Evolutionary conservation across 2,797 vertebrate genomes (phyloP).

Genomic region (Clamator glandarius): DNA sequence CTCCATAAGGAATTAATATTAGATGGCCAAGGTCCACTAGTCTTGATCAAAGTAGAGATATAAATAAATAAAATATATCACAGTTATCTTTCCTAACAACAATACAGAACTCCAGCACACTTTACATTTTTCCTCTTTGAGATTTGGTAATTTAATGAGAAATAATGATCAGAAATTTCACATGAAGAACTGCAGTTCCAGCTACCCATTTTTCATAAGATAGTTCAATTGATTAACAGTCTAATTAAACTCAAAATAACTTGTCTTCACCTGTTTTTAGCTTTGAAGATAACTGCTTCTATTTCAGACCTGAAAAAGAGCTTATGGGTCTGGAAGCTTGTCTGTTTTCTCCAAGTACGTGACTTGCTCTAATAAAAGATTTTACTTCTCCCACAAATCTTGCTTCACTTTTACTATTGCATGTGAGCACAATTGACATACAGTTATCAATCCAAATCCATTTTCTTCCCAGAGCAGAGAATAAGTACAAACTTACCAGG

Average conservation of each 20-base stretch:
- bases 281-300: neutral
- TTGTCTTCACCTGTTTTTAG: neutral
- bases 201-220: neutral
- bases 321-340: neutral
- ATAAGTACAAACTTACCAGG: neutral
- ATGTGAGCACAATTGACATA: neutral
- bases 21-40: neutral
- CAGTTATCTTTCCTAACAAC: neutral
- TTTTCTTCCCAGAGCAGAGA: neutral
- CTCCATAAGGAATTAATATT: neutral
- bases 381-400: neutral
- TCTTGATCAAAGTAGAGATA: neutral
- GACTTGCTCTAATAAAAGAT: neutral
- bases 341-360: neutral
- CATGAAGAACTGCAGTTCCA: neutral
- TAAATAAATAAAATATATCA: neutral
- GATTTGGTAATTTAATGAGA: neutral
- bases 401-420: neutral
- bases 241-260: neutral
- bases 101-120: neutral
- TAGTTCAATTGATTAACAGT: neutral
- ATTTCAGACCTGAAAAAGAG: neutral
- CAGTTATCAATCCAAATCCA: neutral
- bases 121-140: neutral
- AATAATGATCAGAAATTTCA: neutral